Evolutionary conservation across 2,797 vertebrate genomes (phyloP), one percentile per base, ranked within the genome.

Genomic region (Champsocephalus esox): DNA sequence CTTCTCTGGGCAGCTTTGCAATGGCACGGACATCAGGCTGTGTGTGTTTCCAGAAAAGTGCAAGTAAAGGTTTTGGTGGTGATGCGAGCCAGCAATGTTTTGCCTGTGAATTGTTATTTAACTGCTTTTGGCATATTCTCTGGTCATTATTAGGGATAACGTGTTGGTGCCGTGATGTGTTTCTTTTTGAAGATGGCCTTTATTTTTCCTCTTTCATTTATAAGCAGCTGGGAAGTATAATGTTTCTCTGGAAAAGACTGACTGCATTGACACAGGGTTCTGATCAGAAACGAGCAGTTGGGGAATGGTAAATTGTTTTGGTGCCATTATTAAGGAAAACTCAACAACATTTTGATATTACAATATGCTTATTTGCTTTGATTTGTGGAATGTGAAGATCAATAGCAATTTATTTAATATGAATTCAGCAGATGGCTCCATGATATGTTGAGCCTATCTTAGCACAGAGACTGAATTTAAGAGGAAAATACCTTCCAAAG

Each of bases 1-100:
- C 81, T 88, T 80, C 82, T 81, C 70, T 75, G 84, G 87, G 88
- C 89, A 79, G 79, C 45, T 52, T 66, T 70, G 87, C 84, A 85
- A 24, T 1, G 34, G 51, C 58, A 1, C 7, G 2, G 49, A 16
- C 69, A 72, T 9, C 75, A 5, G 43, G 55, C n/a, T 1, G 38
- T 43, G 9, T 0, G 45, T 0, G 24, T 5, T 4, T 67, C 67
- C 73, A 73, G 52, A 58, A 34, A 63, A 73, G 43, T 34, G 65
- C 41, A n/a, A 38, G 48, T 10, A 51, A 63, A 71, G 28, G 77
- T 52, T 65, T 73, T 28, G 2, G 51, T 3, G 62, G 38, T n/a
- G 1, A 2, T 24, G 73, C n/a, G 54, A 79, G 73, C 56, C 50
- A 43, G 38, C 0, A 2, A 3, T 19, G 50, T 58, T 66, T 43